A percentile compares a stretch with the other conserved stretches of the same genome.
These are phyloP conservation scores for Akabosia matsudoensis DNA, from an alignment of 1,140 invertebrate genomes.

Conservation along the genomic window DNA sequence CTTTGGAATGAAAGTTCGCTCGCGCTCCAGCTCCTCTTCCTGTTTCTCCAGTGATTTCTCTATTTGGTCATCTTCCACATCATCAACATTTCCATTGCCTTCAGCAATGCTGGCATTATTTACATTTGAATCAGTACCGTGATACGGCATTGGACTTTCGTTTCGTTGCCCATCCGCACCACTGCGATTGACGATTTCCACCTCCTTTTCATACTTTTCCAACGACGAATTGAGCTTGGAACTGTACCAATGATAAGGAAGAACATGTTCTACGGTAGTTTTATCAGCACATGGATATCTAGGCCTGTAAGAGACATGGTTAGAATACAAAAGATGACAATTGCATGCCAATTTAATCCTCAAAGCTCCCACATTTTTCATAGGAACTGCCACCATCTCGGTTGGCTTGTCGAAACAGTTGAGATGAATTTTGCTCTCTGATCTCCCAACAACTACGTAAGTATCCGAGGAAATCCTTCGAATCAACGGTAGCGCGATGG, in stretches of 20 bases:
- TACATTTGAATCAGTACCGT: neutral
- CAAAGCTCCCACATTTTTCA: slow-evolving; percentile 25
- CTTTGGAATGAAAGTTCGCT: neutral
- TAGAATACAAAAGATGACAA: slow-evolving; percentile 30
- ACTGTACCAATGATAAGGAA: slow-evolving; percentile 30
- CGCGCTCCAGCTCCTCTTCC: neutral
- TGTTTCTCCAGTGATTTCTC: slow-evolving; percentile 27
- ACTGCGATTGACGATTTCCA: neutral
- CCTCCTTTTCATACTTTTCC: neutral
- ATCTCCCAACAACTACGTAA: slow-evolving; percentile 24
- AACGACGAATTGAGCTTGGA: neutral
- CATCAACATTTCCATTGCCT: neutral
- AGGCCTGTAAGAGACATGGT: slow-evolving; percentile 18
- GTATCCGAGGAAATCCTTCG: slow-evolving; percentile 24
- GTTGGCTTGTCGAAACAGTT: slow-evolving; percentile 22
- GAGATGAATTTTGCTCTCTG: slow-evolving; percentile 23
- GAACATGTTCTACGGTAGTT: slow-evolving; percentile 10
- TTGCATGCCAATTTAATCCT: slow-evolving; percentile 31
- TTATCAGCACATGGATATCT: slow-evolving; percentile 20
- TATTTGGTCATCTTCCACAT: slow-evolving; percentile 26
- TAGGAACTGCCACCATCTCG: slow-evolving; percentile 20
- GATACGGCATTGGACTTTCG: neutral
- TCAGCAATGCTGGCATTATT: slow-evolving; percentile 17
- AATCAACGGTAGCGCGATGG: slow-evolving; percentile 23
- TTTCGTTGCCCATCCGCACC: neutral